These are phyloP conservation scores for Ardeotis arabs DNA, from an alignment of 2,113 vertebrate species.

Conservation along the genomic window DNA sequence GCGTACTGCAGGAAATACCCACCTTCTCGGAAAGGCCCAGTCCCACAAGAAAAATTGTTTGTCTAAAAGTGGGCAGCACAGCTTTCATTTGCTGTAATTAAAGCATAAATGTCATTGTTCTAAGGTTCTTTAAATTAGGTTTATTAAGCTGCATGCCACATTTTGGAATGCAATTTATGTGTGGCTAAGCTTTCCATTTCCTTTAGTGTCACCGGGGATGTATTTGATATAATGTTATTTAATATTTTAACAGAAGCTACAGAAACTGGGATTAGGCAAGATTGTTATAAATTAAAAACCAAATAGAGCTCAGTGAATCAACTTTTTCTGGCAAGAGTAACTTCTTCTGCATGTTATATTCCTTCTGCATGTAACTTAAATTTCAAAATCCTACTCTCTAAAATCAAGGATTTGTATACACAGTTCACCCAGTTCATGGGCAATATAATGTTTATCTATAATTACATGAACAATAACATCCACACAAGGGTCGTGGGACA, in stretches of 20 bases:
- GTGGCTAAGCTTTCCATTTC: background rate
- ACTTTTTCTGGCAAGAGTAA: background rate
- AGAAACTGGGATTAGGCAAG: constrained; percentile 5
- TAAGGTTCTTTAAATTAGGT: constrained; percentile 6
- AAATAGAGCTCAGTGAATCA: constrained; percentile 10
- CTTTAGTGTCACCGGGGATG: constrained; percentile 33
- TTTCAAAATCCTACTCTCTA: background rate
- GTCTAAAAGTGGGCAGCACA: background rate
- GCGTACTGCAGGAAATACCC: background rate
- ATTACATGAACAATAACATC: background rate
- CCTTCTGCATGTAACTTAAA: background rate
- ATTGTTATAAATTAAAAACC: constrained; percentile 47
- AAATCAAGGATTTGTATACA: background rate
- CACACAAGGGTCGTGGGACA: background rate
- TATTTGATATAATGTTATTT: constrained; percentile 13
- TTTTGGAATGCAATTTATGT: background rate
- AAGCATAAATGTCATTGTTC: constrained; percentile 21
- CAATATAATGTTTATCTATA: background rate
- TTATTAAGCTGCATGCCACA: constrained; percentile 1
- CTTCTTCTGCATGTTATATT: background rate
- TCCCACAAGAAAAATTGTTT: background rate
- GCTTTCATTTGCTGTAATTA: constrained; percentile 33
- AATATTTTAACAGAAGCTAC: constrained; percentile 37
- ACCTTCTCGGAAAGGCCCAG: background rate
- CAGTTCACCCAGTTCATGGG: background rate